These are phyloP conservation scores for Gallinago stenura DNA, from an alignment of 2,797 vertebrate species.

Conservation along the genomic window DNA sequence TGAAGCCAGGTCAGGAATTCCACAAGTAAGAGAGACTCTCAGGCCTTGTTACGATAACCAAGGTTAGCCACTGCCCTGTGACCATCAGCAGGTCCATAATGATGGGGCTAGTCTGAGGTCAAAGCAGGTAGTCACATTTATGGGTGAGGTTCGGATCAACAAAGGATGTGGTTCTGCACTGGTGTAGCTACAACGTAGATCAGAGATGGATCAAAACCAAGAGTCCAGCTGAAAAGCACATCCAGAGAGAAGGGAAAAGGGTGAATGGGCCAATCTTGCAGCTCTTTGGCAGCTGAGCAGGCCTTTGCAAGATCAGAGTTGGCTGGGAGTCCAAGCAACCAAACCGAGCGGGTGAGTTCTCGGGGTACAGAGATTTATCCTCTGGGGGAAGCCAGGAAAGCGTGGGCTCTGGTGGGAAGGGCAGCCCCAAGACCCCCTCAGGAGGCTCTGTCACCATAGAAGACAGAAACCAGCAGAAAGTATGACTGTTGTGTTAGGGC, in stretches of 20 bases:
- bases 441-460: not conserved
- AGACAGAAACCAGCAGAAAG: not conserved
- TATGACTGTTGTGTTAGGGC: not conserved
- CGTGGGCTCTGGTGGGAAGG: not conserved
- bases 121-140: not conserved
- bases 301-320: not conserved
- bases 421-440: not conserved
- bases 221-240: not conserved
- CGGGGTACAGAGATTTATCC: not conserved
- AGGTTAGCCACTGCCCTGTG: not conserved
- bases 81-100: not conserved
- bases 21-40: not conserved
- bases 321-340: no score
- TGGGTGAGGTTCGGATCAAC: not conserved
- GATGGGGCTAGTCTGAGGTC: not conserved
- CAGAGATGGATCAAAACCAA: not conserved
- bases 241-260: not conserved
- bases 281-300: not conserved
- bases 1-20: not conserved
- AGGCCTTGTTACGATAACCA: not conserved
- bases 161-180: not conserved
- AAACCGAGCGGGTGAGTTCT: no score
- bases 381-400: not conserved
- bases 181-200: not conserved
- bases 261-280: not conserved